Conservation (phyloP, 92 coral and sea anemone genomes). For the Porites cylindrica region DNA sequence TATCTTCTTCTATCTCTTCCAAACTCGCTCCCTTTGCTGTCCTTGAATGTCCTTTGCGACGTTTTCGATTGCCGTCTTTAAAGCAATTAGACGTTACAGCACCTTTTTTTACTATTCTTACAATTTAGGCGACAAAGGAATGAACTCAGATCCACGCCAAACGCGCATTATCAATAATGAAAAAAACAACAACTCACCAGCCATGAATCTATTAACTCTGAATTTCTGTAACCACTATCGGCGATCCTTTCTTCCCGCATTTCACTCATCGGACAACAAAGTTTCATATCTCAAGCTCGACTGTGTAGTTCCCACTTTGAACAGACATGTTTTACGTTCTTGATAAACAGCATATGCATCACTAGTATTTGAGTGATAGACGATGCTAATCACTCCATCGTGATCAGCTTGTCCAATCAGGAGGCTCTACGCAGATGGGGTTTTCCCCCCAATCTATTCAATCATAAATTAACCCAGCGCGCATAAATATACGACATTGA, state of each 20-base stretch:
- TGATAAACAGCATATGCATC: neutral
- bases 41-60: neutral
- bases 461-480: no score
- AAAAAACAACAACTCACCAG: neutral
- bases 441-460: constrained; percentile 16
- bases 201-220: neutral
- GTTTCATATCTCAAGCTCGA: neutral
- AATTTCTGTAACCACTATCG: neutral
- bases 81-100: neutral
- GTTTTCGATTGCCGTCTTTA: constrained; percentile 19
- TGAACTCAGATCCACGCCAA: neutral
- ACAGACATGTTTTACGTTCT: neutral
- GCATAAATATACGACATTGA: no score
- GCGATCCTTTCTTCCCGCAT: constrained; percentile 12
- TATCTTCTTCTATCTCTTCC: neutral
- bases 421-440: neutral
- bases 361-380: neutral
- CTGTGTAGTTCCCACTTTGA: neutral
- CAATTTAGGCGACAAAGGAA: neutral
- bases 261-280: constrained; percentile 12
- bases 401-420: constrained; percentile 5
- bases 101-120: neutral
- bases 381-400: constrained; percentile 4
- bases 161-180: neutral
- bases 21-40: neutral